Conservation (phyloP, 2,888 invertebrate species). For the Metacarcinus magister region DNA sequence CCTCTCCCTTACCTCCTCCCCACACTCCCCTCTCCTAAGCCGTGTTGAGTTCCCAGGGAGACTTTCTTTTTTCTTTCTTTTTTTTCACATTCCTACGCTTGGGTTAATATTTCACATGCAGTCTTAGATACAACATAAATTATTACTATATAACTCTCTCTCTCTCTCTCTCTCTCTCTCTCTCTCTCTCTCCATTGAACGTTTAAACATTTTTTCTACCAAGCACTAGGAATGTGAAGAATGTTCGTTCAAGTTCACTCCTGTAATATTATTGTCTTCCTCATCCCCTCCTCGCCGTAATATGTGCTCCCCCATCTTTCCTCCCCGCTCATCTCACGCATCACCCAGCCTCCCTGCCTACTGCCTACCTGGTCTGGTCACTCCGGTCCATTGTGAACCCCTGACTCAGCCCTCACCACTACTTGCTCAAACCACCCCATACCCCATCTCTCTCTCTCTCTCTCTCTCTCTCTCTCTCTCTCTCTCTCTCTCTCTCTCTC, state of each 20-base stretch:
- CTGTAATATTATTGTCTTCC: neutral
- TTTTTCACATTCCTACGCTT: neutral
- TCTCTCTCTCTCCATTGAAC: neutral
- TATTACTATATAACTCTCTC: neutral
- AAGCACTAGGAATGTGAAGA: neutral
- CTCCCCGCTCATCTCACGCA: conserved; percentile 13
- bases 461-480: conserved; percentile 16
- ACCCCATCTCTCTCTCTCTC: neutral
- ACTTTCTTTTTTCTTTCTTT: neutral
- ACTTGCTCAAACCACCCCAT: neutral
- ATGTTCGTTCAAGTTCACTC: conserved; percentile 11
- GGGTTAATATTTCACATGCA: neutral
- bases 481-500: neutral
- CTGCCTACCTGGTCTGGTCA: neutral
- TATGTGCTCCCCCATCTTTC: neutral
- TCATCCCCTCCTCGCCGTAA: neutral
- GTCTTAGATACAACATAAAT: neutral
- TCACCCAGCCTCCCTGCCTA: neutral
- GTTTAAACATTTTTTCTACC: neutral
- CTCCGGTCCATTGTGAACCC: neutral
- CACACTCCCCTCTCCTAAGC: neutral
- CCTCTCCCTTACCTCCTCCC: no score
- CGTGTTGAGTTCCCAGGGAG: neutral
- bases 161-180: neutral
- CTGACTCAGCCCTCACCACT: conserved; percentile 3